These are phyloP conservation scores for Venturia canescens DNA, from an alignment of 1,140 invertebrate genomes.

Conservation along the genomic window DNA sequence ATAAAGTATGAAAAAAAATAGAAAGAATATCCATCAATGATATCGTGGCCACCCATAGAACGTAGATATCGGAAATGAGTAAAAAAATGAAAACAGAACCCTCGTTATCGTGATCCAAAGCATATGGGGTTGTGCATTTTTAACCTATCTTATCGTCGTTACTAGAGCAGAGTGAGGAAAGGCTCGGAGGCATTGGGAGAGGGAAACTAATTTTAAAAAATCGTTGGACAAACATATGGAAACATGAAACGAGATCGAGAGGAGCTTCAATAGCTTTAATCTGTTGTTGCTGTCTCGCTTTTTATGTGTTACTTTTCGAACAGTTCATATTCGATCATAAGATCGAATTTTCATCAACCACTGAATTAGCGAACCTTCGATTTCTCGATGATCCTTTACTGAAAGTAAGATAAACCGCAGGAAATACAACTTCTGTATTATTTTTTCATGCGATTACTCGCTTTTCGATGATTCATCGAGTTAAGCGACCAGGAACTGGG, in stretches of 20 bases:
- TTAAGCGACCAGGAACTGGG: background rate
- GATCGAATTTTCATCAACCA: too few species aligned
- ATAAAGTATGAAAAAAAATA: too few species aligned
- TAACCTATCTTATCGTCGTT: conserved; percentile 8
- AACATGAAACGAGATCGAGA: background rate
- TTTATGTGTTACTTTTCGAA: background rate
- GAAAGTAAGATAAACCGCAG: too few species aligned
- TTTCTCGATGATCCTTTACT: too few species aligned
- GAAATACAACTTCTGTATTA: background rate
- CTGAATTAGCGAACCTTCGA: too few species aligned
- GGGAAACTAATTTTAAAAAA: conserved; percentile 11
- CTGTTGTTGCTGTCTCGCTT: background rate
- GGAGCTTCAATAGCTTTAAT: background rate
- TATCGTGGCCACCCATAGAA: too few species aligned
- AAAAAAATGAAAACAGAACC: background rate
- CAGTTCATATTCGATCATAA: background rate
- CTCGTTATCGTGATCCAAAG: background rate
- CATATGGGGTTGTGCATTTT: background rate
- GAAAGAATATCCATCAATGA: too few species aligned
- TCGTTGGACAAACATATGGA: background rate
- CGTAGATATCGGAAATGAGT: too few species aligned
- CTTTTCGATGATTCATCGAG: background rate
- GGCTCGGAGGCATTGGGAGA: background rate
- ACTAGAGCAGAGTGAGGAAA: background rate
- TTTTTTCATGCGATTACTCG: background rate